Base-by-base conservation (phyloP, 1,140 invertebrate genomes). In the Tigriopus japonicus region DNA sequence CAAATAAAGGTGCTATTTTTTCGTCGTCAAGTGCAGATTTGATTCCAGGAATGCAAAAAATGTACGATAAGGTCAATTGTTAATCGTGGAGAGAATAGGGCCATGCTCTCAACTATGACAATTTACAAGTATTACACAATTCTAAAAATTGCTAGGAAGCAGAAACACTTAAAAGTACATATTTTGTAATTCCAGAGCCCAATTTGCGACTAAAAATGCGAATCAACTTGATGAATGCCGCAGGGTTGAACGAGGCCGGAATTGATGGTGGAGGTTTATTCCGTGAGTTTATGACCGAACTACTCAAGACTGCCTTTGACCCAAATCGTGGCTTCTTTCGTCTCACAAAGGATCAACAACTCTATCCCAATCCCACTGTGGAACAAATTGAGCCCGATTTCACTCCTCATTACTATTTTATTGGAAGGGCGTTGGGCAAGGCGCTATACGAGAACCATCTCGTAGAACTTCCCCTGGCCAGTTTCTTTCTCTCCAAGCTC, bases 321-420 rank as follows among this genome's bases (percentile, higher is more conserved):
- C 93, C 94, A 0, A 97, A 96, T 70, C 77, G 92, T 43, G 94
- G 93, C 0, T 87, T 97, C 67, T 98, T 98, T 70, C 72, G 84
- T 56, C 75, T 91, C 14, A 97, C 92, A 0, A 83, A 83, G 63
- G 90, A 97, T 67, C 89, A 93, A 68, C 81, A 88, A 71, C 70
- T 98, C 10, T 98, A 97, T 73, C 94, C 94, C 0, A 98, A 96
- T 74, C 93, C 93, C 0, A 84, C 85, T 43, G 88, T 91, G 10
- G 78, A 84, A 62, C 71, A 88, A 17, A 71, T 97, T 0, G 79
- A 88, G 17, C 81, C 85, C 6, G 83, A 95, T 68, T 94, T 82
- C 70, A 78, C 80, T 0, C 81, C 85, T 66, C 94, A 98, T 74
- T 98, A 93, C 70, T 95, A 82, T 71, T 96, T 98, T 69, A 86